These are phyloP conservation scores for Cherax destructor DNA, from an alignment of 1,140 invertebrate species.

Conservation along the genomic window DNA sequence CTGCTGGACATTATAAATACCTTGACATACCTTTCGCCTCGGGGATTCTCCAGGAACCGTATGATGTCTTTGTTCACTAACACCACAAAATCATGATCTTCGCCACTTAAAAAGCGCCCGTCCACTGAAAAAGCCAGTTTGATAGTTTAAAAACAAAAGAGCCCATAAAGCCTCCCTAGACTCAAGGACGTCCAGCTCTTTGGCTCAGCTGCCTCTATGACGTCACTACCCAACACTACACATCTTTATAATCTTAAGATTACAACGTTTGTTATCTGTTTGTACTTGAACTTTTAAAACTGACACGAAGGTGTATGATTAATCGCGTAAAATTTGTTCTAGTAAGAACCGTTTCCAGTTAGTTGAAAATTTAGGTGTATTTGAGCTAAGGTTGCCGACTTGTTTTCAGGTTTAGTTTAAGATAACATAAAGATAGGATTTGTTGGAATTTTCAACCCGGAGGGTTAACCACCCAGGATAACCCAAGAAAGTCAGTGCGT, in stretches of 20 bases:
- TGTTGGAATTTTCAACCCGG: too few species aligned
- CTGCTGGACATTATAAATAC: slow-evolving; percentile 16
- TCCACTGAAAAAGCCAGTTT: slow-evolving; percentile 42
- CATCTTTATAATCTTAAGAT: neutral
- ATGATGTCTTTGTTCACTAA: slow-evolving; percentile 46
- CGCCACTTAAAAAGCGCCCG: slow-evolving; percentile 22
- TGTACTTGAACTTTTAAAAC: neutral
- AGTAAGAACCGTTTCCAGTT: too few species aligned
- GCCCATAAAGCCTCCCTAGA: neutral
- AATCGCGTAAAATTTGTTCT: too few species aligned
- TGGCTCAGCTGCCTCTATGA: slow-evolving; percentile 17
- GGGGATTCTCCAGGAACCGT: slow-evolving; percentile 36
- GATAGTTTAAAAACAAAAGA: neutral
- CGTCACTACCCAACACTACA: slow-evolving; percentile 34
- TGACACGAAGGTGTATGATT: too few species aligned
- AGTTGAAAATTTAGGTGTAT: too few species aligned
- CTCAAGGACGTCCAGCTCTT: slow-evolving; percentile 39
- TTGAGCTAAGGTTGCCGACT: too few species aligned
- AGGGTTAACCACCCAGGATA: too few species aligned
- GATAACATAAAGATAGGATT: too few species aligned
- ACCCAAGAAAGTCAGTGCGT: too few species aligned
- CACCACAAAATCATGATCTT: slow-evolving; percentile 51
- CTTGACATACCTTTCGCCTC: slow-evolving; percentile 33
- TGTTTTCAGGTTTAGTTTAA: too few species aligned
- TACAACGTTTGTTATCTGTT: neutral